Evolutionary conservation across 2,888 invertebrate species (phyloP).

Genomic region (Melanophora roralis): DNA sequence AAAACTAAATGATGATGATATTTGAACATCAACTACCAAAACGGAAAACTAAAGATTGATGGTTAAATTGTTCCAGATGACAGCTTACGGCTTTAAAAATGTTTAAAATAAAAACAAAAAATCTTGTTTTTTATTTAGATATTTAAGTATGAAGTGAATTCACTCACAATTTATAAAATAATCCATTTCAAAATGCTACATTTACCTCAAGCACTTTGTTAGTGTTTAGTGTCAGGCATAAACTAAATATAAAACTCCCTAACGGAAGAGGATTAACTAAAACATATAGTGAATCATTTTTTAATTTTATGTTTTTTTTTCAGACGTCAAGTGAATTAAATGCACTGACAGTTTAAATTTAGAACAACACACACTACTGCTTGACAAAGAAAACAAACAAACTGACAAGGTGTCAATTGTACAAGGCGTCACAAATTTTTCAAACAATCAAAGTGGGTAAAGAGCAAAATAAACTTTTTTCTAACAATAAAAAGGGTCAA

Average conservation of each 20-base stretch:
- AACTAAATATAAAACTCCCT: background rate
- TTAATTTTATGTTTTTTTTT: background rate
- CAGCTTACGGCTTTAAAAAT: slow-evolving; percentile 34
- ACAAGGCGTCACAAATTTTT: slow-evolving; percentile 36
- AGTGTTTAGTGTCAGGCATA: background rate
- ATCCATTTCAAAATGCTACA: slow-evolving; percentile 47
- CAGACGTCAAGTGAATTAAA: slow-evolving; percentile 48
- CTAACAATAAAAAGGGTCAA: slow-evolving; percentile 4
- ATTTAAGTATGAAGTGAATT: no score
- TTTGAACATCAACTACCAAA: slow-evolving; percentile 40
- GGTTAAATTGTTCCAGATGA: slow-evolving; percentile 40
- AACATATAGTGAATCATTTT: slow-evolving; percentile 40
- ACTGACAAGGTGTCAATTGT: slow-evolving; percentile 61
- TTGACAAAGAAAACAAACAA: slow-evolving; percentile 16
- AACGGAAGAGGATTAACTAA: background rate
- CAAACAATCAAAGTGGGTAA: slow-evolving; percentile 30
- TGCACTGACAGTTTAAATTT: slow-evolving; percentile 49
- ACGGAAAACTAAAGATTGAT: slow-evolving; percentile 44
- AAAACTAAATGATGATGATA: slow-evolving; percentile 34
- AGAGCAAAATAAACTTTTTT: background rate
- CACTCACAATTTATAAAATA: slow-evolving; percentile 1
- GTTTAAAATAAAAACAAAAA: background rate
- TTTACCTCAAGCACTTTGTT: slow-evolving; percentile 37
- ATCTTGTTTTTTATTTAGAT: no score
- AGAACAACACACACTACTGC: slow-evolving; percentile 4